Evolutionary conservation across 2,797 vertebrate species (phyloP), one percentile per base, ranked within the genome.

Genomic region (Perodicticus potto): DNA sequence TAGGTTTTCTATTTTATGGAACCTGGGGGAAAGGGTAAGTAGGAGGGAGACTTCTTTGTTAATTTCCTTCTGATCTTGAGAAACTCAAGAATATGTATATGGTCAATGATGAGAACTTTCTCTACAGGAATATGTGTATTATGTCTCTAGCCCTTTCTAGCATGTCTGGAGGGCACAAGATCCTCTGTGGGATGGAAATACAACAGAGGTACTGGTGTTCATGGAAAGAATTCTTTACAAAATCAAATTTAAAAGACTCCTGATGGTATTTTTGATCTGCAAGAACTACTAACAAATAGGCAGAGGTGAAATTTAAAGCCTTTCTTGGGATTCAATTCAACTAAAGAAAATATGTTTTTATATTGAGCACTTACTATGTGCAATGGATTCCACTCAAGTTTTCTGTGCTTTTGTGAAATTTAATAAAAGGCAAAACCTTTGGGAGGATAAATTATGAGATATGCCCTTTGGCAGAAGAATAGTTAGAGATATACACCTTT

Each of bases 231-330:
- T 14, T 74, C 32, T 72, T 89, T 40, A 83, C 32, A 80, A 92
- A 77, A 55, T 74, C 22, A 90, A 74, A 78, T 90, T 70, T 57
- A 80, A 74, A 78, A 32, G 27, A 65, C 20, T 69, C 3, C 19
- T n/a, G 67, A 78, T 27, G 84, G 16, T 7, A 20, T 81, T 86
- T 93, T 37, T 86, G 34, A 61, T 37, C 22, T 88, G 53, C 16
- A 61, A 90, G 65, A 92, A 84, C 13, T 14, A 87, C 53, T 70
- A 84, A 23, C 10, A 87, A 91, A 87, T n/a, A 92, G 29, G 14
- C 19, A 76, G 23, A 74, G 13, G 7, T 74, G 8, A 32, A 57
- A 67, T 72, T 69, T 80, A 70, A 90, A 94, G 6, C 5, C 88
- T 89, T 76, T 92, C 25, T 59, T 78, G 40, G 29, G 32, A 88